Evolutionary conservation across 2,888 invertebrate species (phyloP), one percentile per base, ranked within the genome.

Genomic region (Amphipyra tragopoginis): DNA sequence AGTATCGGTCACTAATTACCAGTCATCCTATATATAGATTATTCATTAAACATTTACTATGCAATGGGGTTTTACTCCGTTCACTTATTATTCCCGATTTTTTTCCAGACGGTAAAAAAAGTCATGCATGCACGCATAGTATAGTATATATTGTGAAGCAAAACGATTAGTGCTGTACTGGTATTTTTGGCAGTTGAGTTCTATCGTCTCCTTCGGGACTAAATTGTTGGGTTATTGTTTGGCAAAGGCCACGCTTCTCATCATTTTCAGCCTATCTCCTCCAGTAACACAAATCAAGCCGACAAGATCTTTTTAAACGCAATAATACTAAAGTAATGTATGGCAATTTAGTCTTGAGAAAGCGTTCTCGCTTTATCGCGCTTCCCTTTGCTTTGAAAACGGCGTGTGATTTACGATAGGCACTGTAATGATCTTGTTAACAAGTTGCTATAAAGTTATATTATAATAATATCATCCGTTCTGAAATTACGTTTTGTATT

Each of bases 371-470:
- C 61, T 76, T 77, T 77, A 77, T 77, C 70, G 57, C 52, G 48
- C 40, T 77, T 75, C 61, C 67, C 26, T 77, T 71, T 70, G 63
- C 70, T 67, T 66, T 77, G 67, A 42, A 56, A 77, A 67, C 57
- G 67, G 64, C 71, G 55, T 54, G 67, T 81, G 78, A 80, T 80
- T 80, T 80, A 80, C 60, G 78, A 57, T 56, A 65, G 77, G 50
- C 65, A 44, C 55, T 54, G 58, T 79, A 79, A 81, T 76, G 79
- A 78, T 79, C 71, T 81, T 79, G 78, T 77, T 77, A 75, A 78
- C 77, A 75, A 77, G 73, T 68, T 65, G 72, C 62, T 65, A 62
- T 73, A 70, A 72, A 72, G 53, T 75, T 75, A 60, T 53, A 64
- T 70, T 75, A 58, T 70, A 60, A 51, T 65, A 63, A 63, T 65